Conservation (phyloP, 2,113 vertebrate species). For the Callaeas wilsoni region DNA sequence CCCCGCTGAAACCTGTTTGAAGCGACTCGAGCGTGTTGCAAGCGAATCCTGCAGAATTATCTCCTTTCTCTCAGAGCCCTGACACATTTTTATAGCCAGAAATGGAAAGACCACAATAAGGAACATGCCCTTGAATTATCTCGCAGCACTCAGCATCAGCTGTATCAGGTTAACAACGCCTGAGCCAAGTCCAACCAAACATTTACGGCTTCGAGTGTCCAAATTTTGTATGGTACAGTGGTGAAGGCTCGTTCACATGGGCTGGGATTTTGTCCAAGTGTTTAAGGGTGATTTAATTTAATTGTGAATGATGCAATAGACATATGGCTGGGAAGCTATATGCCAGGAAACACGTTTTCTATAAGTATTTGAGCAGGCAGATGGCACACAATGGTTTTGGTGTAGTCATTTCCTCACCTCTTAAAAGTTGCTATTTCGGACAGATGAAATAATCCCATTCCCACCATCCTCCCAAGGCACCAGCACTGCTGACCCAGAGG, state of each 20-base stretch:
- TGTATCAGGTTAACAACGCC: neutral
- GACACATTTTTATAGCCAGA: neutral
- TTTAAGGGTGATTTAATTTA: constrained; percentile 46
- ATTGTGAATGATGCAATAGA: constrained; percentile 53
- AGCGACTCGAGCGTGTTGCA: rapidly evolving
- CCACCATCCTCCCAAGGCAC: neutral
- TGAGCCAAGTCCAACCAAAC: neutral
- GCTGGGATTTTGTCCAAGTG: constrained; percentile 14
- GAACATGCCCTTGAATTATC: neutral
- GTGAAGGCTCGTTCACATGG: neutral
- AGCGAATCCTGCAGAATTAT: rapidly evolving
- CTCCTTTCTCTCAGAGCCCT: neutral
- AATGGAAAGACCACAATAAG: neutral
- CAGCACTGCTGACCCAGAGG: neutral
- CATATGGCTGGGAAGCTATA: constrained; percentile 55
- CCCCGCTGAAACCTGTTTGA: neutral
- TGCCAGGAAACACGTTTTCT: constrained; percentile 58
- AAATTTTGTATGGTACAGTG: neutral
- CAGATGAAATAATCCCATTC: constrained; percentile 2
- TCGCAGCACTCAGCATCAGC: neutral
- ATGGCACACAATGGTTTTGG: constrained; percentile 52
- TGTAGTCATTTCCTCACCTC: constrained; percentile 53
- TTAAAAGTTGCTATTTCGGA: constrained; percentile 18
- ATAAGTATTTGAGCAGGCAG: constrained; percentile 56
- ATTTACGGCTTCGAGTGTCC: neutral